Evolutionary conservation across 2,797 vertebrate genomes (phyloP).

Genomic region (Sciaenops ocellatus): DNA sequence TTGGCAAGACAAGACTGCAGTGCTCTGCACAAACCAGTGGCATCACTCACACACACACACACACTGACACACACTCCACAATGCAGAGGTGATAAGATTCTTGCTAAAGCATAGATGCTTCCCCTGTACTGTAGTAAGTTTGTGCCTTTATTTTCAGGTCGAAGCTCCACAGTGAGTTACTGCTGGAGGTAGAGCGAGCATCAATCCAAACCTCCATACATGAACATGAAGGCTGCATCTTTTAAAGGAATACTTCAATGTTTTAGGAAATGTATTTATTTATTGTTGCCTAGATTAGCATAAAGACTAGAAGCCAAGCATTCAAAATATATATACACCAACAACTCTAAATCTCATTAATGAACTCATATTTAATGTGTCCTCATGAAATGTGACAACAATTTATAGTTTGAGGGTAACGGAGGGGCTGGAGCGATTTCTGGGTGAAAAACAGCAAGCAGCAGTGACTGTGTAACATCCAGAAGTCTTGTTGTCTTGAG

Average conservation of each 20-base stretch:
- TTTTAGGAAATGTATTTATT: neutral
- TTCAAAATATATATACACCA: no score
- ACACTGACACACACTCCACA: conserved; percentile 36
- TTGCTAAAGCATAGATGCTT: conserved; percentile 51
- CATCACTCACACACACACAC: conserved; percentile 33
- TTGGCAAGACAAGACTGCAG: conserved; percentile 76
- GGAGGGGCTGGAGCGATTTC: no score
- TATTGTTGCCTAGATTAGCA: neutral
- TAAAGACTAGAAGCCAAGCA: neutral
- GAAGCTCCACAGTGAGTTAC: conserved; percentile 17
- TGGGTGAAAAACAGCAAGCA: neutral
- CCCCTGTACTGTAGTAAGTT: conserved; percentile 34
- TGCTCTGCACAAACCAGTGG: conserved; percentile 65
- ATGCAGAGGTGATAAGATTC: conserved; percentile 57
- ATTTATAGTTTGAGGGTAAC: no score
- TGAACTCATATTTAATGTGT: neutral
- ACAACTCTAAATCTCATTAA: neutral
- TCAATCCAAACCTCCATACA: conserved; percentile 6
- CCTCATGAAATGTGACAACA: no score
- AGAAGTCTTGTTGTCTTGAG: neutral
- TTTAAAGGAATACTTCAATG: neutral
- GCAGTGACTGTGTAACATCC: neutral
- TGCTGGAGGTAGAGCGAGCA: conserved; percentile 10
- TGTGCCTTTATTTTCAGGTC: conserved; percentile 41
- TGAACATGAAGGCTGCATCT: neutral